Conservation (phyloP, 2,888 invertebrate genomes). For the Leptinotarsa haldemani region DNA sequence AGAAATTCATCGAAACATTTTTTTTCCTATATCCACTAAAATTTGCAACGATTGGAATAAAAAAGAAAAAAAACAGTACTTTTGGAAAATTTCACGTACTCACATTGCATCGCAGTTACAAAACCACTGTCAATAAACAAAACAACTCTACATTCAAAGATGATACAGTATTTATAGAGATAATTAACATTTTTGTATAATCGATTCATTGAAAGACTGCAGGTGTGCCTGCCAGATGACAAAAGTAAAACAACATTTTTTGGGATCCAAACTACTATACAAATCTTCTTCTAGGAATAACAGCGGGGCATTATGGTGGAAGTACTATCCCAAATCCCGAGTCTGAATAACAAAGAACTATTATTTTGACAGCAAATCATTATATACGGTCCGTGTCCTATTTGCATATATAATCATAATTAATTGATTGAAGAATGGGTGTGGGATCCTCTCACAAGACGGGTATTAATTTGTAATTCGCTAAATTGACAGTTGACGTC, state of each 20-base stretch:
- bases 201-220: not conserved
- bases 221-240: not conserved
- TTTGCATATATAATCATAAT: constrained; percentile 43
- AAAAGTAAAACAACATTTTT: not conserved
- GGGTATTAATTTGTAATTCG: constrained; percentile 51
- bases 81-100: no score
- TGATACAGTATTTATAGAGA: not conserved
- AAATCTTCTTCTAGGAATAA: constrained; percentile 4
- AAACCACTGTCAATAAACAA: no score
- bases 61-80: no score
- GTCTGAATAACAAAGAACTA: not conserved
- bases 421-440: constrained; percentile 37
- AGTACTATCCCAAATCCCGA: not conserved
- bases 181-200: not conserved
- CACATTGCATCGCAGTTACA: no score
- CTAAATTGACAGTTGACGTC: constrained; percentile 56
- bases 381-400: constrained; percentile 19
- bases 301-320: not conserved
- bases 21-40: no score
- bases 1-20: no score
- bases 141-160: no score
- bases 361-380: constrained; percentile 17
- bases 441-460: constrained; percentile 40
- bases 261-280: not conserved
- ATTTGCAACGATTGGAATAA: no score